Conservation (phyloP, 2,113 vertebrate genomes). For the Salvator merianae region DNA sequence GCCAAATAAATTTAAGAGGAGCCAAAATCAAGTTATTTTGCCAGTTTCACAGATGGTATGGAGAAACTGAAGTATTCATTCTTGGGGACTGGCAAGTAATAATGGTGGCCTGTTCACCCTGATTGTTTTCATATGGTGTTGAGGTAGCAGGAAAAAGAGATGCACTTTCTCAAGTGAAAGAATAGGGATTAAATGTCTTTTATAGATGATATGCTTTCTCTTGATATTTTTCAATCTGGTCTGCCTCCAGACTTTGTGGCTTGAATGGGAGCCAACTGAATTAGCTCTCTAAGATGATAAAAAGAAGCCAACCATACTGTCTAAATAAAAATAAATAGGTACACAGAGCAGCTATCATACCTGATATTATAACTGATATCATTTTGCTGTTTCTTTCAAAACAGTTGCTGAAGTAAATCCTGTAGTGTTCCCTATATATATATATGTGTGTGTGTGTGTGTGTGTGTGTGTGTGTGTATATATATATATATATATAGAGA, state of each 20-base stretch:
- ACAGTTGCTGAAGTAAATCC: not conserved
- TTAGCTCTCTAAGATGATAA: not conserved
- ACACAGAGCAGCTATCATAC: not conserved
- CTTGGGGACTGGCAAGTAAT: not conserved
- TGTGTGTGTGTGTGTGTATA: no score
- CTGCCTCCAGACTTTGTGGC: constrained; percentile 6
- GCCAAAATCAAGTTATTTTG: no score
- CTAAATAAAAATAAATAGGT: not conserved
- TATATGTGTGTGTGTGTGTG: no score
- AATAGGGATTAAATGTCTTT: not conserved
- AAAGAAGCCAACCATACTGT: not conserved
- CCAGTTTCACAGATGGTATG: no score
- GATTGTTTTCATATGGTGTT: not conserved
- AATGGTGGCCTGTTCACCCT: no score
- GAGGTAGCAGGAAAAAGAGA: not conserved
- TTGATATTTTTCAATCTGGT: not conserved
- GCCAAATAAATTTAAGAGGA: no score
- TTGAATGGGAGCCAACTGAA: constrained; percentile 9
- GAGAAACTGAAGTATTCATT: no score
- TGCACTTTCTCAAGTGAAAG: no score
- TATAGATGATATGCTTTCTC: not conserved
- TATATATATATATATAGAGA: no score
- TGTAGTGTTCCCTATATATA: not conserved
- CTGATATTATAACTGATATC: no score
- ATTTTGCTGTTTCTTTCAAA: not conserved